phyloP scores from a whole-genome alignment of 2,888 invertebrate genomes.

The Ormyrus nitidulus region DNA sequence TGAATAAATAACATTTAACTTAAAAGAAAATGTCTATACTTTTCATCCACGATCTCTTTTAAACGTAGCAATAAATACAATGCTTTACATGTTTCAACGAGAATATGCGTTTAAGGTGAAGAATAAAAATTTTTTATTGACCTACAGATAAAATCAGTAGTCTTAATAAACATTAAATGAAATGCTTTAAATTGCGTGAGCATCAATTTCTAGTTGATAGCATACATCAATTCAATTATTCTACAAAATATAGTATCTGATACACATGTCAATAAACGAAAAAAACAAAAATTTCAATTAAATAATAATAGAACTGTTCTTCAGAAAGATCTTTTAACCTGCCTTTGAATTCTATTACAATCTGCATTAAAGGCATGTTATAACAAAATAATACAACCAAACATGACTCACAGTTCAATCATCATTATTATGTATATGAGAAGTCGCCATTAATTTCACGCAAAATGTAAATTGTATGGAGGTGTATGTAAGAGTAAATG shows the following conservation, averaged over 20 bases:
- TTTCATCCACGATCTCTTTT: slow-evolving; percentile 46
- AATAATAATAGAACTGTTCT: slow-evolving; percentile 28
- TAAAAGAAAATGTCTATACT: slow-evolving; percentile 46
- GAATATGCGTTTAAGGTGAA: slow-evolving; percentile 11
- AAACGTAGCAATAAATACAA: slow-evolving; percentile 43
- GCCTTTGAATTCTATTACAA: slow-evolving; percentile 70
- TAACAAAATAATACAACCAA: slow-evolving; percentile 71
- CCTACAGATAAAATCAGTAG: slow-evolving; percentile 20
- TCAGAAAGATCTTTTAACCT: slow-evolving; percentile 39
- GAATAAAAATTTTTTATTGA: slow-evolving; percentile 21
- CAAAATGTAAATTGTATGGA: slow-evolving; percentile 28
- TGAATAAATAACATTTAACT: slow-evolving; percentile 53
- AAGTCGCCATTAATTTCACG: slow-evolving; percentile 54
- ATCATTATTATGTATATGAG: slow-evolving; percentile 64
- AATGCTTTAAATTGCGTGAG: slow-evolving; percentile 13
- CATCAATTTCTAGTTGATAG: slow-evolving; percentile 18
- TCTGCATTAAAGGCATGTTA: slow-evolving; percentile 68
- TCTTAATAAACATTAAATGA: slow-evolving; percentile 14
- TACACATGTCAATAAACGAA: slow-evolving; percentile 12
- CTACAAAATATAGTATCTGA: slow-evolving; percentile 19
- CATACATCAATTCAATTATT: slow-evolving; percentile 28
- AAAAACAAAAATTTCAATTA: slow-evolving; percentile 23
- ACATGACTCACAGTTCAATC: slow-evolving; percentile 68
- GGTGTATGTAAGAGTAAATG: background rate
- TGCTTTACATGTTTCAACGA: slow-evolving; percentile 25